These are phyloP conservation scores for Cephus cinctus DNA, from an alignment of 1,140 invertebrate genomes.

Conservation along the genomic window DNA sequence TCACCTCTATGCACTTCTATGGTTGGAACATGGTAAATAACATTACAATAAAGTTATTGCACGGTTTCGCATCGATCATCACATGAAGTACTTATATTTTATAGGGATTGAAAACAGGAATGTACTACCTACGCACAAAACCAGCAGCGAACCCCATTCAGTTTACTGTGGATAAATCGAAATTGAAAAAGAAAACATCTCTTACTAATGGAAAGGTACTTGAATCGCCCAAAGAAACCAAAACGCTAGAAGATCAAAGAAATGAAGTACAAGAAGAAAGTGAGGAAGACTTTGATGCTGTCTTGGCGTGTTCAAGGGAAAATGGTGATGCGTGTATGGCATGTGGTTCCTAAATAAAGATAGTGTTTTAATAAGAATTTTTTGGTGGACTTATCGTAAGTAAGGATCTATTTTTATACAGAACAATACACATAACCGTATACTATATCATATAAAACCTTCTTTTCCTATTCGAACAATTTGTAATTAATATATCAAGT, in stretches of 20 bases:
- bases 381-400: too few species aligned
- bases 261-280: constrained; percentile 32
- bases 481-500: too few species aligned
- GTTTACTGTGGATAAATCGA: constrained; percentile 95
- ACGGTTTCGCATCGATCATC: background rate
- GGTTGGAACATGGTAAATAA: constrained; percentile 84
- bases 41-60: background rate
- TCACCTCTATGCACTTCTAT: constrained; percentile 98
- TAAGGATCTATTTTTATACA: too few species aligned
- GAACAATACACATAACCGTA: too few species aligned
- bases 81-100: constrained; percentile 23
- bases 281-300: constrained; percentile 70
- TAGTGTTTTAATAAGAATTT: too few species aligned
- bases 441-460: too few species aligned
- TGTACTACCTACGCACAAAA: constrained; percentile 98
- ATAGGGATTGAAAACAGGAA: constrained; percentile 95
- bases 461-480: too few species aligned
- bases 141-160: constrained; percentile 95
- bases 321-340: constrained; percentile 91
- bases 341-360: constrained; percentile 64
- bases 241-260: constrained; percentile 35
- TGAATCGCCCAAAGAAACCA: constrained; percentile 23
- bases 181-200: constrained; percentile 53
- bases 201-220: constrained; percentile 16
- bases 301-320: constrained; percentile 79